Base-by-base conservation (phyloP, 2,888 invertebrate genomes). In the Choreutis nemorana region DNA sequence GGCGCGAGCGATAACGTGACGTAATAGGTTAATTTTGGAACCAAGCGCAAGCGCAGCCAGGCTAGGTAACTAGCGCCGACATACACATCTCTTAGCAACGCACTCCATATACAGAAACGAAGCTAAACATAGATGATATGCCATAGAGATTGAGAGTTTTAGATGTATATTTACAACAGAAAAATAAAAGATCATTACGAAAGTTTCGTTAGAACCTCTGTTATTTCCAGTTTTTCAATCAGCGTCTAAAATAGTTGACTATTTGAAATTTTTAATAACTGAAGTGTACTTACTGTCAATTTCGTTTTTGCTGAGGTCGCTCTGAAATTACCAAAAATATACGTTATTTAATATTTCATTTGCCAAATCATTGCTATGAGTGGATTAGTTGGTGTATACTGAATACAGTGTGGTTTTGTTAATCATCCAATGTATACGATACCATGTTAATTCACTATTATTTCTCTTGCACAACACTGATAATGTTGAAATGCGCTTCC, bases 261-360 rank as follows among this genome's bases (percentile, higher is more conserved):
- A 22, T 32, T 18, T 6, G 18, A 18, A 18, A 6, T 18, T 18
- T 6, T 5, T 23, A 33, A 12, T 29, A 10, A 23, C 28, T 23
- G 14, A 34, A 41, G 22, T 33, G 18, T 82, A 91, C 92, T 92
- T 83, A 92, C 92, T 90, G 85, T 92, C 92, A 75, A 92, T 73
- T 77, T 92, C 92, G 83, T 87, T 89, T 81, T 88, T 87, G 81
- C 87, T 87, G 72, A 92, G 86, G 83, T 92, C 89, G 80, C 90
- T 89, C 91, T 91, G 85, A 61, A 84, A 73, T 77, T 56, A 77
- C 50, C 58, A 79, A 77, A 78, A 70, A 70, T 62, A 26, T 63
- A 59, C 55, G 59, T 73, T 78, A 78, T 42, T 65, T n/a, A n/a
- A n/a, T n/a, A n/a, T n/a, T 56, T 59, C 57, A 59, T 58, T 18